Percentiles rank a stretch among this genome's conserved stretches.
Evolutionary conservation across 2,113 vertebrate genomes (phyloP).

Genomic region (Nipponia nippon): DNA sequence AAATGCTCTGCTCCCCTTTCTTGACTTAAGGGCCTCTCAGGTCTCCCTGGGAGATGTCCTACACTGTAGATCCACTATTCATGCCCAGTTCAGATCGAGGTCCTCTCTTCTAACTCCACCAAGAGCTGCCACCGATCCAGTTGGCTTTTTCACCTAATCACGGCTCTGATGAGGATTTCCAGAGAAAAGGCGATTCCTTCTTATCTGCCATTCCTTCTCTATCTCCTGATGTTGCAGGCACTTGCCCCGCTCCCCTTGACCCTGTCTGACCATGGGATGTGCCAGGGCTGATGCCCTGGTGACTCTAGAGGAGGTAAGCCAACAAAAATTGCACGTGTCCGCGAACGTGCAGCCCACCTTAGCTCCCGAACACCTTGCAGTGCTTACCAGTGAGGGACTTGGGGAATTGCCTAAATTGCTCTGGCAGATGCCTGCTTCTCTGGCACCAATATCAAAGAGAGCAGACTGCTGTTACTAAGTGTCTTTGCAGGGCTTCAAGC

Average conservation of each 20-base stretch:
- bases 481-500: not conserved
- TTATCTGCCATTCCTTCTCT: not conserved
- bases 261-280: not conserved
- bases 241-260: not conserved
- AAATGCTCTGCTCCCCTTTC: not conserved
- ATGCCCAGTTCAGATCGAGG: not conserved
- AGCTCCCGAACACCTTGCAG: not conserved
- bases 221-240: not conserved
- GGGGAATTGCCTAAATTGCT: not conserved
- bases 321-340: not conserved
- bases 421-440: not conserved
- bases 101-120: not conserved
- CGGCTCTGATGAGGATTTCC: not conserved
- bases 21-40: not conserved
- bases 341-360: not conserved
- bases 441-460: conserved; percentile 26
- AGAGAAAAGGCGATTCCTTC: not conserved
- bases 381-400: not conserved
- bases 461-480: not conserved
- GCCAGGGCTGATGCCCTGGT: not conserved
- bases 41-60: not conserved
- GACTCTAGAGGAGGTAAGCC: not conserved
- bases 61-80: not conserved
- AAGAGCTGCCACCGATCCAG: not conserved
- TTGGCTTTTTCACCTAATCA: not conserved